These are phyloP conservation scores for Athene noctua DNA, from an alignment of 2,113 vertebrate genomes.

Conservation along the genomic window DNA sequence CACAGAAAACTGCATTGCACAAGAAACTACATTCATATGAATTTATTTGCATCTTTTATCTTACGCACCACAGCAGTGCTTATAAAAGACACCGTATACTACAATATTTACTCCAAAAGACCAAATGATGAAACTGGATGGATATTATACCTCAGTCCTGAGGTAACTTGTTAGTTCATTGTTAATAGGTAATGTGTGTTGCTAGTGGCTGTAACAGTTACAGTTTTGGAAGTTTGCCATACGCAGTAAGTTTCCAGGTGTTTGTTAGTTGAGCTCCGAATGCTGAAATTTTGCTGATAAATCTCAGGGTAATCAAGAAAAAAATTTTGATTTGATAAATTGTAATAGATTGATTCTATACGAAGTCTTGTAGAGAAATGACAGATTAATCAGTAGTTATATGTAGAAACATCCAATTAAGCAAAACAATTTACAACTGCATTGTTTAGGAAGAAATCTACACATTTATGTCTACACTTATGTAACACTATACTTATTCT, in stretches of 20 bases:
- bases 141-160: conserved; percentile 78
- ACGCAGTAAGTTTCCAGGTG: neutral
- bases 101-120: conserved; percentile 76
- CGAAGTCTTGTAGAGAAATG: neutral
- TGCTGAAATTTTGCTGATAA: neutral
- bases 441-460: neutral
- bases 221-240: neutral
- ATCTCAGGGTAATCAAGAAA: neutral
- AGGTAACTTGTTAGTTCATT: conserved; percentile 63
- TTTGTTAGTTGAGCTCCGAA: neutral
- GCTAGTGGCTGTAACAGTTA: accelerated
- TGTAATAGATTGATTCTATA: neutral
- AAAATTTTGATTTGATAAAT: neutral
- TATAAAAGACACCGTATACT: conserved; percentile 80
- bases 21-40: conserved; percentile 97
- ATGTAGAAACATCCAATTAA: neutral
- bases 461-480: neutral
- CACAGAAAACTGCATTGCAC: conserved; percentile 95
- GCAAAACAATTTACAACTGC: neutral
- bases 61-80: conserved; percentile 84
- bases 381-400: neutral
- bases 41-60: conserved; percentile 94
- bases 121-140: conserved; percentile 83
- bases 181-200: neutral
- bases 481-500: neutral